Evolutionary conservation across 23 tunicate species (phyloP).

Genomic region (Ciona savignyi): DNA sequence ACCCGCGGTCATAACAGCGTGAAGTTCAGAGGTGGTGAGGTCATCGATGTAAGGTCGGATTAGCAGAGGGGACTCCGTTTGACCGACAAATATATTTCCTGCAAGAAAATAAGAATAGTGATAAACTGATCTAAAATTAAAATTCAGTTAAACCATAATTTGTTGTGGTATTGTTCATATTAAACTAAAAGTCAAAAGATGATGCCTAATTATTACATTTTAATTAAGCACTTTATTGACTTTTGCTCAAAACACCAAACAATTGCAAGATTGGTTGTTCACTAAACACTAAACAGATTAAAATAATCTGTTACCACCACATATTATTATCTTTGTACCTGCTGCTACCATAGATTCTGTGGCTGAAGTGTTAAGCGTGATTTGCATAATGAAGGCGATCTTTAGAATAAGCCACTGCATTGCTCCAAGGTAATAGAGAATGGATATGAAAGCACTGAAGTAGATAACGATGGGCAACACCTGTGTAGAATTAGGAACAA

Average conservation of each 20-base stretch:
- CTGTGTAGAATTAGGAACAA: conserved; percentile 27
- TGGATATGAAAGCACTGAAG: conserved; percentile 82
- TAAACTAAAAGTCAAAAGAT: no score
- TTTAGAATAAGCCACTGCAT: conserved; percentile 94
- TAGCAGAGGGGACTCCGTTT: conserved; percentile 86
- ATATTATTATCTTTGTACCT: conserved; percentile 27
- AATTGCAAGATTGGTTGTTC: no score
- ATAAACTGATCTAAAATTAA: no score
- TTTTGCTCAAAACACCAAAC: no score
- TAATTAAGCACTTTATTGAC: no score
- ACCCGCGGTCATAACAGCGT: conserved; percentile 82
- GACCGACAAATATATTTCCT: conserved; percentile 93
- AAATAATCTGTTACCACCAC: no score
- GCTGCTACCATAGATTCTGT: conserved; percentile 98
- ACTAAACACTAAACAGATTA: no score
- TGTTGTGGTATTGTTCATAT: no score
- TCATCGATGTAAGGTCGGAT: conserved; percentile 89
- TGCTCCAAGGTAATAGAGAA: conserved; percentile 87
- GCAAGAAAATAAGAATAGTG: no score
- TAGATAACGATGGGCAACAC: conserved; percentile 76
- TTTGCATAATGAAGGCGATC: conserved; percentile 87
- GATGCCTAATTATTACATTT: no score
- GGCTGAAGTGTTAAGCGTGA: conserved; percentile 72
- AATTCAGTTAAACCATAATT: no score
- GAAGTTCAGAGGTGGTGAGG: conserved; percentile 80